Conservation (phyloP, 2,797 vertebrate species). For the Acropternis orthonyx region DNA sequence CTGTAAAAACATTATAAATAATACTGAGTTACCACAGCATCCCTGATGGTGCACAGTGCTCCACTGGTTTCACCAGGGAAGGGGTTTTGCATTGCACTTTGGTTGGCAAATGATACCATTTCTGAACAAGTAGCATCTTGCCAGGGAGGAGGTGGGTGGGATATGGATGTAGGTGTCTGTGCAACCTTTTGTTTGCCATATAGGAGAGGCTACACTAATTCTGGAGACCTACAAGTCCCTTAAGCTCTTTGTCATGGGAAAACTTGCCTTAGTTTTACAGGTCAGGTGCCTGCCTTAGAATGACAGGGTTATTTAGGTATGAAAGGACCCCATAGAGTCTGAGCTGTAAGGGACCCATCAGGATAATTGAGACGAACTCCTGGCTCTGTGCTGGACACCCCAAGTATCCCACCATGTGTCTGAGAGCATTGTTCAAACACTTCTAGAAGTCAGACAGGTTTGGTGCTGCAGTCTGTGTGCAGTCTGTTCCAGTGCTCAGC, state of each 20-base stretch:
- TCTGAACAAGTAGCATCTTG: neutral
- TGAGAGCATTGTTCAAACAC: neutral
- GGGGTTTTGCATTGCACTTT: neutral
- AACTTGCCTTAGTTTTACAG: neutral
- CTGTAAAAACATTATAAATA: neutral
- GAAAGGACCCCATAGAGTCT: neutral
- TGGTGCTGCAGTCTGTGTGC: neutral
- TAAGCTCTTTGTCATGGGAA: neutral
- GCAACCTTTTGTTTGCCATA: neutral
- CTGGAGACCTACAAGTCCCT: neutral
- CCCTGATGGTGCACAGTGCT: neutral
- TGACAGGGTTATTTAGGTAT: neutral
- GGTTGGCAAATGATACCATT: neutral
- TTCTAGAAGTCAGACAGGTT: neutral
- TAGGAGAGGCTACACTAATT: neutral
- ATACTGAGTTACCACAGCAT: accelerated
- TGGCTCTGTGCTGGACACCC: neutral
- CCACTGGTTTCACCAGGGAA: neutral
- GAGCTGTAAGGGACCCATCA: neutral
- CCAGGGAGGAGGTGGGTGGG: neutral
- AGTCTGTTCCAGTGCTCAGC: neutral
- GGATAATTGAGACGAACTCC: neutral
- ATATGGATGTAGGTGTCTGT: neutral
- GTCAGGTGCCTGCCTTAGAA: neutral
- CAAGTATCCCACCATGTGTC: neutral